These are phyloP conservation scores for Omphaloscelis lunosa DNA, from an alignment of 2,888 invertebrate genomes.

Conservation along the genomic window DNA sequence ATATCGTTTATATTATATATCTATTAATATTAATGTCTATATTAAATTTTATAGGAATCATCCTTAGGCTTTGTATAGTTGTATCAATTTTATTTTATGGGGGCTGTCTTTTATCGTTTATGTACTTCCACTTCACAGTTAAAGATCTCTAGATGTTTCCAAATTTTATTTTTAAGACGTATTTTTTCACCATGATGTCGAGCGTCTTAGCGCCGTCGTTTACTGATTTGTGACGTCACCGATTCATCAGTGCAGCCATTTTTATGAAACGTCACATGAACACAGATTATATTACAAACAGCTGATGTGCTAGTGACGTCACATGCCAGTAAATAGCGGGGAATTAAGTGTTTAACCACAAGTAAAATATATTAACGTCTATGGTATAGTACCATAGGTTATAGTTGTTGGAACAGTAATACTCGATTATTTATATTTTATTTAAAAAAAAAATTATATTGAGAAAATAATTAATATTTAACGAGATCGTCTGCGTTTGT, in stretches of 20 bases:
- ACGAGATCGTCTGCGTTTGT: conserved; percentile 81
- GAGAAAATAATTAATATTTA: conserved; percentile 82
- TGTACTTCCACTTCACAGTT: conserved; percentile 79
- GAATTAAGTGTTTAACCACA: conserved; percentile 77
- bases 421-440: conserved; percentile 90
- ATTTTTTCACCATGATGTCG: conserved; percentile 70
- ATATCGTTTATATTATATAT: conserved; percentile 78
- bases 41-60: conserved; percentile 75
- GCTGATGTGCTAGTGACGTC: conserved; percentile 51
- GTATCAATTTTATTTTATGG: conserved; percentile 71
- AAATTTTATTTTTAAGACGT: conserved; percentile 77
- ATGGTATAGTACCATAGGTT: conserved; percentile 88
- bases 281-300: conserved; percentile 12
- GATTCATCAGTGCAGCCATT: conserved; percentile 23
- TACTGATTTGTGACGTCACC: conserved; percentile 64
- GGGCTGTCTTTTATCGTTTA: conserved; percentile 69
- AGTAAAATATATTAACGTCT: conserved; percentile 81
- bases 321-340: conserved; percentile 54
- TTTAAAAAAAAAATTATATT: conserved; percentile 86
- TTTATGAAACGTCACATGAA: conserved; percentile 21
- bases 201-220: conserved; percentile 65
- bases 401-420: conserved; percentile 89
- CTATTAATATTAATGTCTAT: conserved; percentile 75
- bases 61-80: conserved; percentile 79
- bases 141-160: conserved; percentile 84